Evolutionary conservation across 2,797 vertebrate genomes (phyloP), one percentile per base, ranked within the genome.

Genomic region (Carapus acus): DNA sequence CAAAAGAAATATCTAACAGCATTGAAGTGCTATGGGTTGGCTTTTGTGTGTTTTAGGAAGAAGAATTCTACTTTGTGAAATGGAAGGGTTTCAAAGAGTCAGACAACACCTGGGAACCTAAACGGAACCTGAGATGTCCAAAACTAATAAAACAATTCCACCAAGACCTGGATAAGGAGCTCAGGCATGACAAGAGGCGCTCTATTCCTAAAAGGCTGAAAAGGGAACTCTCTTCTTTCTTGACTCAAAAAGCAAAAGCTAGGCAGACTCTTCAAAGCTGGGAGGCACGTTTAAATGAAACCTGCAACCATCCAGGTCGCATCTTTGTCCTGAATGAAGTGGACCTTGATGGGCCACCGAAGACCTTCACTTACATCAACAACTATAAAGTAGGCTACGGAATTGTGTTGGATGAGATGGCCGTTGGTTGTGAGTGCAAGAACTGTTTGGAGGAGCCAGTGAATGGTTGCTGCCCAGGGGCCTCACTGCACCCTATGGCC

Each of bases 11-110:
- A 29, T 6, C 27, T 29, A 29, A 29, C 6, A 6, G 11, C 11
- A 29, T 29, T 42, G 4, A 21, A 14, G 8, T 33, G 31, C 14
- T 8, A 33, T 11, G 11, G 14, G 31, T 33, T 8, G 2, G 8
- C 31, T 33, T 8, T 33, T 33, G 31, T 76, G 36, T 71, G 11
- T 74, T 73, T 51, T 39, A 93, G 91, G 86, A 86, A 3, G 85
- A 90, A 37, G 91, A 93, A 52, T 88, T 88, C 56, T 95, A 93
- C 74, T 74, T 93, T 65, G 92, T 95, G 8, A 96, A 95, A 66
- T 95, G 93, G 94, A 88, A 80, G 2, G 90, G 90, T 1, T 94
- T 90, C 63, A 77, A 90, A 0, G 83, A 89, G 29, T 80, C 86
- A 0, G 84, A 87, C 16, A 94, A 85, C 78, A 88, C 87, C 4